Base-by-base conservation (phyloP, 2,797 vertebrate species). In the Anguilla obscura region DNA sequence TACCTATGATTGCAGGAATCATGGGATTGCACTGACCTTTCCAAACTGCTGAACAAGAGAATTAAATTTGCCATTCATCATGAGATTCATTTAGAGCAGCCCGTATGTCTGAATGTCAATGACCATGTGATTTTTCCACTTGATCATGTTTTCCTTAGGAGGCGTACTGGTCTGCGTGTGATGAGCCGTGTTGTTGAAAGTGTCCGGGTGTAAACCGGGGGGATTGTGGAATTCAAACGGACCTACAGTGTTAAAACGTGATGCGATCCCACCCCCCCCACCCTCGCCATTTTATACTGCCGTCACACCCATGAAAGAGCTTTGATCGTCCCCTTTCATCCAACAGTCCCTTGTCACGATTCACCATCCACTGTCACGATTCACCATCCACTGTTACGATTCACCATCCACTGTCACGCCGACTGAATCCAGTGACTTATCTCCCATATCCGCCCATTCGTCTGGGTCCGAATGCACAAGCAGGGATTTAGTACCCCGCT, bases 231-330 rank as follows among this genome's bases (percentile, higher is more conserved):
- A 30, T 24, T 21, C 33, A 10, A 36, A 40, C 36, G 30, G 10
- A 14, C 74, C 16, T 40, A 21, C 12, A 86, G 88, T 89, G 85
- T 87, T 87, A 91, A 88, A 66, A 33, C 12, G 0, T 27, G 87
- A 74, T 85, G 91, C 92, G 90, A 89, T 6, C 33, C 33, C 66
- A 89, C 12, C 12, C 30, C 33, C 33, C 10, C 71, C 69, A 12
- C n/a, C 69, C n/a, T 85, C 87, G 88, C 71, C 58, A 82, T 92
- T 92, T 86, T 91, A 87, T 89, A 88, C 80, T 40, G 80, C 91
- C 90, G 74, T 88, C 74, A 5, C 90, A 66, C 74, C 90, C 85
- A 86, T 54, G 87, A 88, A 21, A 18, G 7, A 50, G 79, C 79
- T 48, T 2, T 82, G 79, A 50, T 63, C 10, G 8, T 90, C 80